phyloP scores from a whole-genome alignment of 2,797 vertebrate genomes.

The Kryptopterus vitreolus region DNA sequence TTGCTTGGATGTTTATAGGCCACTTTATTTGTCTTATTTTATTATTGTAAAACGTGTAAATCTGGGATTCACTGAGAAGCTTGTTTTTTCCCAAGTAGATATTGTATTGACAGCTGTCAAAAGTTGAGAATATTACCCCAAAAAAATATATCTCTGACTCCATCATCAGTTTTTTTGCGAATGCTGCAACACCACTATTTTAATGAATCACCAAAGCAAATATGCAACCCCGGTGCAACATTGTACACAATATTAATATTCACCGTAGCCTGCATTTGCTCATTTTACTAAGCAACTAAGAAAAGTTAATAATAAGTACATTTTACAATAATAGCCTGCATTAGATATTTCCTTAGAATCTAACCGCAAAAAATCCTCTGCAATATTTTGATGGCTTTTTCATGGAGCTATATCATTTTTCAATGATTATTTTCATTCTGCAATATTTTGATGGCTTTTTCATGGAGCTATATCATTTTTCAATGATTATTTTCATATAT shows the following conservation, averaged over 20 bases:
- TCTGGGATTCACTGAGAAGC: neutral
- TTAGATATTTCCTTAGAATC: no score
- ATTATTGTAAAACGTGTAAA: no score
- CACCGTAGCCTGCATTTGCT: neutral
- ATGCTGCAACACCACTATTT: neutral
- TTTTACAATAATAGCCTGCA: neutral
- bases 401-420: no score
- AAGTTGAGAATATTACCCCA: neutral
- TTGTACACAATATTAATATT: neutral
- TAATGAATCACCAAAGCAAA: neutral
- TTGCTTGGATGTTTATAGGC: neutral
- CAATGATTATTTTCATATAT: no score
- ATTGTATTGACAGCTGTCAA: constrained; percentile 1
- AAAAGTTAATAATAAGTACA: neutral
- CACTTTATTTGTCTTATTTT: neutral
- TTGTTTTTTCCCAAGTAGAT: neutral
- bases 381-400: no score
- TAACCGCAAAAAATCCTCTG: no score
- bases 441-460: no score
- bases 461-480: no score
- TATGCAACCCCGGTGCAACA: neutral
- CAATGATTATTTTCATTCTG: no score
- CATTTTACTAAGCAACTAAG: neutral
- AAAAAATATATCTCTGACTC: neutral
- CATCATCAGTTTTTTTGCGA: neutral